A percentile compares a stretch with the other conserved stretches of the same genome.
Evolutionary conservation across 2,797 vertebrate genomes (phyloP).

Genomic region (Falco peregrinus): DNA sequence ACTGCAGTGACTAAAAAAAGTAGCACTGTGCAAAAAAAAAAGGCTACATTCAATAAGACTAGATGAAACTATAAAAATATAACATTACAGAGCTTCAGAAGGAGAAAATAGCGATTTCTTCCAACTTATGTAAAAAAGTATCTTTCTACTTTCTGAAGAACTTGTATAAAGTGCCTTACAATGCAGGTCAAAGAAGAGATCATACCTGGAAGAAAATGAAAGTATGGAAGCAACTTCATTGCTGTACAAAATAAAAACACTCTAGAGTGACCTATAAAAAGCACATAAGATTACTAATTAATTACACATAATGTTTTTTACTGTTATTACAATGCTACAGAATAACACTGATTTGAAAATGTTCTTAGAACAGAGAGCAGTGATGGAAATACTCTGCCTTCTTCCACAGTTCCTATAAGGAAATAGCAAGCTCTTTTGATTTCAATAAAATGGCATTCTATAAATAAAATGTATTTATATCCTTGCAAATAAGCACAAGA

Average conservation of each 20-base stretch:
- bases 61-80: background rate
- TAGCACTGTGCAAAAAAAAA: background rate
- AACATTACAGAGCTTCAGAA: background rate
- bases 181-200: background rate
- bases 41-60: background rate
- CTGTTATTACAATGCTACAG: background rate
- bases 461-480: constrained; percentile 69
- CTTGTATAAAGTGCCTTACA: background rate
- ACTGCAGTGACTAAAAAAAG: background rate
- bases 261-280: background rate
- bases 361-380: background rate
- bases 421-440: constrained; percentile 41
- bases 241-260: background rate
- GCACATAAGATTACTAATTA: background rate
- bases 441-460: constrained; percentile 48
- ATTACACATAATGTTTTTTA: background rate
- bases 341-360: constrained; percentile 28
- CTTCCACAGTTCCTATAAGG: constrained; percentile 2
- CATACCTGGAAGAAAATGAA: background rate
- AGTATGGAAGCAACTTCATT: background rate
- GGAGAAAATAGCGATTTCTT: background rate
- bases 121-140: background rate
- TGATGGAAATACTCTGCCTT: background rate
- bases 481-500: constrained; percentile 59
- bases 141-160: background rate